These are phyloP conservation scores for Eupsilia transversa DNA, from an alignment of 2,888 invertebrate species.

Conservation along the genomic window DNA sequence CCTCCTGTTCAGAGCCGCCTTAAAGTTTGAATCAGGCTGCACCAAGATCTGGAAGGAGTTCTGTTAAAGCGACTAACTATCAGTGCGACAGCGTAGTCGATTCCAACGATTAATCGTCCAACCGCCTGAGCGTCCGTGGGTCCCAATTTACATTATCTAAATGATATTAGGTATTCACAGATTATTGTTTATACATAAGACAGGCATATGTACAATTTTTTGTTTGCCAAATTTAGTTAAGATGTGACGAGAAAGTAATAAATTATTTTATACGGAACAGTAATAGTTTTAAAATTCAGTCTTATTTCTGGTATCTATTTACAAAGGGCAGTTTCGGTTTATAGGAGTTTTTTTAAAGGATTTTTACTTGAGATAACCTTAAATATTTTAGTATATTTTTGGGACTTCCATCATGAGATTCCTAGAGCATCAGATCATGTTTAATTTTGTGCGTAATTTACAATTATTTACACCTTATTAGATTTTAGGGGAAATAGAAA, in stretches of 20 bases:
- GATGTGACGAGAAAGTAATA: slow-evolving; percentile 60
- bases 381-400: not conserved
- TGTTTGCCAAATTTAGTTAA: slow-evolving; percentile 48
- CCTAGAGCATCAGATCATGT: slow-evolving; percentile 45
- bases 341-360: slow-evolving; percentile 18
- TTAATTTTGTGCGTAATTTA: slow-evolving; percentile 51
- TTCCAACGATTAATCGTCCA: slow-evolving; percentile 14
- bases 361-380: not conserved
- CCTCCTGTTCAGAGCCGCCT: too few species aligned
- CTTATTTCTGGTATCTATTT: slow-evolving; percentile 53
- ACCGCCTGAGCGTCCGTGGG: slow-evolving; percentile 35
- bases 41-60: not conserved
- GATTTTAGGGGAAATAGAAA: not conserved
- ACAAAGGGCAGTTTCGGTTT: slow-evolving; percentile 49
- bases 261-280: slow-evolving; percentile 17
- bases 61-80: not conserved
- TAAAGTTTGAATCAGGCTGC: too few species aligned
- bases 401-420: slow-evolving; percentile 32
- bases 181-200: slow-evolving; percentile 62
- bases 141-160: slow-evolving; percentile 61
- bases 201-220: slow-evolving; percentile 62
- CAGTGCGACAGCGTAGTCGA: slow-evolving; percentile 1
- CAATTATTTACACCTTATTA: slow-evolving; percentile 26
- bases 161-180: slow-evolving; percentile 75
- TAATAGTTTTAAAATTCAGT: slow-evolving; percentile 53